Evolutionary conservation across 2,113 vertebrate genomes (phyloP), one percentile per base, ranked within the genome.

Genomic region (Cacatua alba): DNA sequence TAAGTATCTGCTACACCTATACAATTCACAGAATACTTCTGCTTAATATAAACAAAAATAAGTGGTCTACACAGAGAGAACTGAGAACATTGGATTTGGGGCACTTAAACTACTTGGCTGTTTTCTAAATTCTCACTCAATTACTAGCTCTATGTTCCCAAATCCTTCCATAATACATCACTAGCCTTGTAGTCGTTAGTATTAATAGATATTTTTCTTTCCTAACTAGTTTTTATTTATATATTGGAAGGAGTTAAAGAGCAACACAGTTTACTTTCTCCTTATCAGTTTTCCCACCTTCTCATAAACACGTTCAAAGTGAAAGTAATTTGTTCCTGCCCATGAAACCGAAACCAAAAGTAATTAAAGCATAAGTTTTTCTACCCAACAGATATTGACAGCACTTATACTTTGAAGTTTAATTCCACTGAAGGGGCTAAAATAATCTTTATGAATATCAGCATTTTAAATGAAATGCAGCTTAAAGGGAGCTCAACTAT

Each of bases 251-350:
- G 55, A 86, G 7, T 59, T 82, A 33, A 53, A 53, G 69, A 92
- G 82, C 41, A 52, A 77, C 55, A 55, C 17, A 64, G 74, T 81
- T 94, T 57, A 86, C 72, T 86, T 75, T 64, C 57, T n/a, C 69
- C 91, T 96, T 96, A 96, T 96, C 95, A 88, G 83, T 92, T 84
- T 95, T 89, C 81, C 91, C 95, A 96, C 81, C 81, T 94, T 95
- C 62, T 76, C 46, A 35, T 92, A 97, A 97, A 96, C 86, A 97
- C 8, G 35, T 79, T 71, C 74, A 68, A 92, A 94, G 76, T 16
- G 77, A 94, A 95, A 95, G 92, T 78, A 94, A 92, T 41, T 91
- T 89, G 43, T 37, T 89, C 87, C 77, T 69, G 72, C 14, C 57
- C 0, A 1, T 65, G 86, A 95, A 97, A 97, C 81, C 84, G 95